Evolutionary conservation across 92 coral and sea anemone genomes (phyloP), one percentile per base, ranked within the genome.

Genomic region (Zoanthus sociatus): DNA sequence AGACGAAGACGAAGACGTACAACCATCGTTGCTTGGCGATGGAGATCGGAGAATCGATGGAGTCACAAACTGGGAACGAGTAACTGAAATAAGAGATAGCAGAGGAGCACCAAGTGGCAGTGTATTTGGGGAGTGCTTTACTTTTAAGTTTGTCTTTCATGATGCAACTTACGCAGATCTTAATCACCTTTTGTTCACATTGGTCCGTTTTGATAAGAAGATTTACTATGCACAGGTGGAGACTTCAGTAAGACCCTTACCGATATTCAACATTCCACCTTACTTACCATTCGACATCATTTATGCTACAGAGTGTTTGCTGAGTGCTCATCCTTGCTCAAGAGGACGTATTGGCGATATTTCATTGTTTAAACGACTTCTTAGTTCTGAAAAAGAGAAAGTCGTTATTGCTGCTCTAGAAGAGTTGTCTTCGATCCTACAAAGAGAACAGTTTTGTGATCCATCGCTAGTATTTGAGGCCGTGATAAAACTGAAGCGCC

Each of bases 261-360:
- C 94, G 54, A 79, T 70, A 12, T 68, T 93, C 15, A 18, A 67
- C 46, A 79, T 89, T 8, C 89, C 94, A 6, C 85, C 86, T 9
- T 86, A 87, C 55, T 74, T 97, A 51, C 87, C 95, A 37, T 84
- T 89, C 54, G 91, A 88, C 30, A 93, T 95, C 87, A 89, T 83
- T 37, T 97, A 97, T 61, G 94, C 96, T 33, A 87, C 91, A 17
- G 92, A 95, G 26, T 93, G 98, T 81, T 90, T 97, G 78, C 63
- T 93, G 47, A 83, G 88, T 37, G 88, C 91, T 55, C 94, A 92
- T 68, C 99, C 99, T 9, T 71, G 88, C 18, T 84, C 93, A 60
- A 91, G 86, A 66, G 96, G 97, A 63, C 92, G 98, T 42, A 79
- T 95, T 50, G 48, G 89, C 21, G 53, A 76, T 17, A 87, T 88